Evolutionary conservation across 2,797 vertebrate genomes (phyloP).

Genomic region (Poeciliopsis paucimaculata): DNA sequence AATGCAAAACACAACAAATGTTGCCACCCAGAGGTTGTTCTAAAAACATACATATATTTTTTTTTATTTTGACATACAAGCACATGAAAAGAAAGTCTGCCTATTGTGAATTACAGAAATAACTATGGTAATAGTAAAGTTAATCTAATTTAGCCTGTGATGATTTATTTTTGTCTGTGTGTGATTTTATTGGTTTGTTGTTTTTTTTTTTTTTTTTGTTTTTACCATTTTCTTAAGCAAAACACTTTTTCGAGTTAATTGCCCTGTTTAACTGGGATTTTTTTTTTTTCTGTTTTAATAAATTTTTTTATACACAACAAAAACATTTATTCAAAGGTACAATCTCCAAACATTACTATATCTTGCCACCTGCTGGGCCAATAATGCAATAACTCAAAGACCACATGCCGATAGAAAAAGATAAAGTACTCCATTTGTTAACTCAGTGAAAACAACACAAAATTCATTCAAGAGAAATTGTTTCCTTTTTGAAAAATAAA

Average conservation of each 20-base stretch:
- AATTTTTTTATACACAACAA: neutral
- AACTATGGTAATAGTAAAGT: neutral
- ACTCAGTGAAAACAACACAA: neutral
- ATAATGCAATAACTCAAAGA: neutral
- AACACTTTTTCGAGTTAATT: neutral
- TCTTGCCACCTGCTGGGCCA: slow-evolving; percentile 43
- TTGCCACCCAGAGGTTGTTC: slow-evolving; percentile 65
- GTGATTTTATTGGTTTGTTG: neutral
- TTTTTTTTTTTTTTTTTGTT: neutral
- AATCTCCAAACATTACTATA: neutral
- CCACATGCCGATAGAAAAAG: neutral
- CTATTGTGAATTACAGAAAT: neutral
- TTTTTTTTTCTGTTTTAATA: neutral
- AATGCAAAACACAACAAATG: slow-evolving; percentile 36
- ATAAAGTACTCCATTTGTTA: neutral
- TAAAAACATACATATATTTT: neutral
- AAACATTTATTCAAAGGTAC: neutral
- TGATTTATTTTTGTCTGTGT: neutral
- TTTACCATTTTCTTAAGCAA: neutral
- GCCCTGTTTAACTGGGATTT: neutral
- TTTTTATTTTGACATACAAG: neutral
- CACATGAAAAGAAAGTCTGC: neutral
- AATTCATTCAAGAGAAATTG: neutral
- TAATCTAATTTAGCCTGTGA: neutral
- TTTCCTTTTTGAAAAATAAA: neutral